phyloP scores from a whole-genome alignment of 2,797 vertebrate species.

The Oreortyx pictus region DNA sequence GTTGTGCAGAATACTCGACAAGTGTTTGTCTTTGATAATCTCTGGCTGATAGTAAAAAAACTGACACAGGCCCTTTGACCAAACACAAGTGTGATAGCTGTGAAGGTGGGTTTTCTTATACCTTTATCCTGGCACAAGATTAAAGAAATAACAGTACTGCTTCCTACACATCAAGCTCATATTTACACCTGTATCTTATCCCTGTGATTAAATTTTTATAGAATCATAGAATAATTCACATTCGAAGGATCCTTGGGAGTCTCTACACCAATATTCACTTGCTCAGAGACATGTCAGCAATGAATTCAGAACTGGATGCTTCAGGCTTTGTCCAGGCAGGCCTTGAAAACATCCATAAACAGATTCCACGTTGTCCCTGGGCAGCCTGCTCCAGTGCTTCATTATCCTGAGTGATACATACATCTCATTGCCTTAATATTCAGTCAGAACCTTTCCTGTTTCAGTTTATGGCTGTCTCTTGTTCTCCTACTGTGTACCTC shows the following conservation, averaged over 20 bases:
- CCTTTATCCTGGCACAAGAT: conserved; percentile 18
- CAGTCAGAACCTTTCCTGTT: not conserved
- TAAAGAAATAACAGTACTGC: conserved; percentile 41
- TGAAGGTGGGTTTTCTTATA: not conserved
- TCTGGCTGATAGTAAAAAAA: conserved; percentile 60
- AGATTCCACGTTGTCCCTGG: not conserved
- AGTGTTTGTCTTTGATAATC: conserved; percentile 67
- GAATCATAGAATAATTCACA: conserved; percentile 29
- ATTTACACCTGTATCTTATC: conserved; percentile 39
- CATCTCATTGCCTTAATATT: not conserved
- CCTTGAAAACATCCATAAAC: not conserved
- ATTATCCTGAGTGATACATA: not conserved
- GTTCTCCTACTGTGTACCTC: not conserved
- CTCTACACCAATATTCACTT: not conserved
- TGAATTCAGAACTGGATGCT: not conserved
- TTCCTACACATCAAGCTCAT: conserved; percentile 51
- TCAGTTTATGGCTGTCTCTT: not conserved
- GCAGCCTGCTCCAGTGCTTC: not conserved
- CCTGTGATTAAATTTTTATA: conserved; percentile 50
- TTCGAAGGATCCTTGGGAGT: not conserved
- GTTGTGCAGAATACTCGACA: conserved; percentile 63
- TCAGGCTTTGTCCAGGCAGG: not conserved
- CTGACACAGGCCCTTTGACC: conserved; percentile 48
- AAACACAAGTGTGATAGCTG: conserved; percentile 20
- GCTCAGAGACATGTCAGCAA: not conserved